A percentile compares a stretch with the other conserved stretches of the same genome.
Evolutionary conservation across 2,888 invertebrate species (phyloP).

Genomic region (Hanleya hanleyi): DNA sequence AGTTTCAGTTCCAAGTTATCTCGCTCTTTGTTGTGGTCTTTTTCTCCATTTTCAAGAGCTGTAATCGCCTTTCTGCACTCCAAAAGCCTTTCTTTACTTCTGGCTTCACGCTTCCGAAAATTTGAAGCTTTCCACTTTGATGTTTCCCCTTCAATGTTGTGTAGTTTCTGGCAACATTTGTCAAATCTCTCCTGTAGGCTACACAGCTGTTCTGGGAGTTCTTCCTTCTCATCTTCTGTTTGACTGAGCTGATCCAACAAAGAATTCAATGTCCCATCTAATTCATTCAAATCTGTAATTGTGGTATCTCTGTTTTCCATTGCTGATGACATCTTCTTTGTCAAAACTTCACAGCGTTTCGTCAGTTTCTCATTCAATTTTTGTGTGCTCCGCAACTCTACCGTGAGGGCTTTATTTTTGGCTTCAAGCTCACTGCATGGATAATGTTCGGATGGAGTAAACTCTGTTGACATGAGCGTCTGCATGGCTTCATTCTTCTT

Average conservation of each 20-base stretch:
- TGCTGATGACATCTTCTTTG: background rate
- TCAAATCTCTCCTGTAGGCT: background rate
- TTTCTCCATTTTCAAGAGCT: no score
- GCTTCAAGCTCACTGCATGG: no score
- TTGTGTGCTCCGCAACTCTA: background rate
- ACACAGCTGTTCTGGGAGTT: background rate
- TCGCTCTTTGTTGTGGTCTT: no score
- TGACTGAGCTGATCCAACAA: background rate
- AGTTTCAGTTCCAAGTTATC: no score
- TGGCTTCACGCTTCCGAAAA: background rate
- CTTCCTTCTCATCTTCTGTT: background rate
- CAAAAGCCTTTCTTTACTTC: background rate
- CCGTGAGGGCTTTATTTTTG: background rate
- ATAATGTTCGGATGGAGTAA: background rate
- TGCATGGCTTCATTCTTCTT: background rate
- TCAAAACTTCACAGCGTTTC: background rate
- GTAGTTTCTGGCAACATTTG: background rate
- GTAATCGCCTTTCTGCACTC: no score
- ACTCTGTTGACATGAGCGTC: background rate
- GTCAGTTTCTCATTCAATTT: no score
- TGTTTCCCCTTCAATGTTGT: background rate
- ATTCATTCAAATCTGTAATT: background rate
- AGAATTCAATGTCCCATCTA: background rate
- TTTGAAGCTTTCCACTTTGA: background rate
- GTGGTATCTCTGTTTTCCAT: background rate